Evolutionary conservation across 35 echinoderm and acorn worm species (phyloP), one percentile per base, ranked within the genome.

Genomic region (Acanthaster planci): DNA sequence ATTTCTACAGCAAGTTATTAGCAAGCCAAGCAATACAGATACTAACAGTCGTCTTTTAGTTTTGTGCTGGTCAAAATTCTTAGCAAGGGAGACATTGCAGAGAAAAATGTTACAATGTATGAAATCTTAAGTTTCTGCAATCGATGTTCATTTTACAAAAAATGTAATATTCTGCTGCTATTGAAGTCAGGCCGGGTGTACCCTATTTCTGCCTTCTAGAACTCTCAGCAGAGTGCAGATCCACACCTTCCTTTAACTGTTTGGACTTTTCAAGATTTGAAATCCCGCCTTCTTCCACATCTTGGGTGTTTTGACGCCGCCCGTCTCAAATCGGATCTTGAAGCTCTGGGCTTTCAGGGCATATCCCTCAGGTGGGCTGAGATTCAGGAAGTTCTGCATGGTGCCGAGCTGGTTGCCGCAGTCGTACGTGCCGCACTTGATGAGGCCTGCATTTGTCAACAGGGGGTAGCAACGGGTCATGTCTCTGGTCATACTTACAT

Each of bases 261-360:
- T 38, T 22, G 37, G 16, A 10, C 19, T 3, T 38, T 79, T 10
- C 8, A 5, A 17, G 19, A 79, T 23, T 18, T 7, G 16, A 79
- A 79, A 39, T 15, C 37, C 37, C 15, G 42, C 77, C 37, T 40
- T 51, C 77, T 79, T 79, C 77, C 77, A 79, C 77, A 37, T 31
- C 23, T 79, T 79, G 8, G 37, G 42, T 9, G 37, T 38, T 37
- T 79, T 79, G 30, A 38, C 37, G 37, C 29, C n/a, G 5, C 77
- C 77, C 22, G 17, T 38, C 0, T n/a, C 29, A 38, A 38, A 26
- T 10, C 15, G 6, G 19, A 79, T 40, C 77, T 40, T 39, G n/a
- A 79, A 79, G 38, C 38, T 79, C 21, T 79, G 29, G 1, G 42
- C 42, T 51, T 79, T 79, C 14, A 79, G 42, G 30, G 37, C 77